Conservation (phyloP, 2,113 vertebrate species). For the Morone saxatilis region DNA sequence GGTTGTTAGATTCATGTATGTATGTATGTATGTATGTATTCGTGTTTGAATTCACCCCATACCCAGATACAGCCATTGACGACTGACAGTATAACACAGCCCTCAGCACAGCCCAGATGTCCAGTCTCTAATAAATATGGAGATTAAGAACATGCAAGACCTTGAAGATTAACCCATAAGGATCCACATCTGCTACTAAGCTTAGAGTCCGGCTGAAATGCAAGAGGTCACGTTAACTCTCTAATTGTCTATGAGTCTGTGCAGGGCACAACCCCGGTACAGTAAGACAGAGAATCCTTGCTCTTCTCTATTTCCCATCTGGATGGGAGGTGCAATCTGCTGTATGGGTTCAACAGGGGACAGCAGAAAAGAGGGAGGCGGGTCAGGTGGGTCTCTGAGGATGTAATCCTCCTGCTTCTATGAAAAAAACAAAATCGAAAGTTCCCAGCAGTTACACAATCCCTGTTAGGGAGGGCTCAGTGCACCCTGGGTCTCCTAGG, state of each 20-base stretch:
- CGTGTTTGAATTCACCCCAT: neutral
- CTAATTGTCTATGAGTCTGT: slow-evolving; percentile 7
- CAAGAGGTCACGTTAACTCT: slow-evolving; percentile 5
- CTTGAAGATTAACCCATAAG: slow-evolving; percentile 57
- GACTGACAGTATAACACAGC: neutral
- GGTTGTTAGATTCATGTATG: too few species aligned
- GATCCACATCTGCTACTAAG: slow-evolving; percentile 62
- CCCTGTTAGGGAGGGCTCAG: slow-evolving; percentile 64
- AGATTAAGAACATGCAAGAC: slow-evolving; percentile 61
- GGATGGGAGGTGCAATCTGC: slow-evolving; percentile 36
- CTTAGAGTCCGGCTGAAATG: slow-evolving; percentile 17
- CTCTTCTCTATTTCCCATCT: slow-evolving; percentile 51
- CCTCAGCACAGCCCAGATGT: slow-evolving; percentile 50
- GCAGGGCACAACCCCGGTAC: neutral
- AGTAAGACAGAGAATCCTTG: slow-evolving; percentile 13
- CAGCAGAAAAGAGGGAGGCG: slow-evolving; percentile 34
- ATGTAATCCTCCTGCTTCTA: slow-evolving; percentile 73
- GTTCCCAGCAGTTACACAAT: slow-evolving; percentile 78
- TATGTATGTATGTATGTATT: neutral
- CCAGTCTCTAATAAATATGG: slow-evolving; percentile 12
- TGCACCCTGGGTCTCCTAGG: slow-evolving; percentile 64
- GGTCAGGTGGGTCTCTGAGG: slow-evolving; percentile 70
- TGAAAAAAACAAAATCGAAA: slow-evolving; percentile 68
- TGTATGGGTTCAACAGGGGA: slow-evolving; percentile 59
- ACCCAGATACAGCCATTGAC: neutral